A percentile compares a stretch with the other conserved stretches of the same genome.
phyloP scores from a whole-genome alignment of 1,140 invertebrate genomes.

The Conopomorpha cramerella region DNA sequence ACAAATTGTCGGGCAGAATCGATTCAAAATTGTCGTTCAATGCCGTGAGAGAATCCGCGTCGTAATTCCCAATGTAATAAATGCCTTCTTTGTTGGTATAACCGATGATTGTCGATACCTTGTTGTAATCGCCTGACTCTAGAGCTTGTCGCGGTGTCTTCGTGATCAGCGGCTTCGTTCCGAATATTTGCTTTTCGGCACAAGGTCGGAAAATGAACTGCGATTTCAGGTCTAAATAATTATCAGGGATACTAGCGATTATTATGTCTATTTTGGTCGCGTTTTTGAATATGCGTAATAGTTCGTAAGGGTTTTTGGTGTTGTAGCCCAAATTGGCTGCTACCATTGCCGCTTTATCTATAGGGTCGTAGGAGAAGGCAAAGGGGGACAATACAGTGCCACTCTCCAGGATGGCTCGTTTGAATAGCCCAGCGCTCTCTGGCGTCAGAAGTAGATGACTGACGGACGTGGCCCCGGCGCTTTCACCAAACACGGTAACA shows the following conservation, averaged over 20 bases:
- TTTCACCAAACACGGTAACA: conserved; percentile 53
- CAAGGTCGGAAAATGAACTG: conserved; percentile 18
- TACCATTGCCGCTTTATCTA: conserved; percentile 12
- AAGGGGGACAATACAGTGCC: conserved; percentile 52
- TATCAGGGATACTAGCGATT: conserved; percentile 8
- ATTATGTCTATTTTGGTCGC: conserved; percentile 12
- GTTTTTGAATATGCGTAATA: conserved; percentile 15
- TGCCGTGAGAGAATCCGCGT: conserved; percentile 6
- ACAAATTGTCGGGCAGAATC: conserved; percentile 13
- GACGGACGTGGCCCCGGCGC: conserved; percentile 38
- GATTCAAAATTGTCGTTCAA: conserved; percentile 9
- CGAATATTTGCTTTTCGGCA: conserved; percentile 8
- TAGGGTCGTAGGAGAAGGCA: conserved; percentile 25
- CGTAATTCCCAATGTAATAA: conserved; percentile 10
- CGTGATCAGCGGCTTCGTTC: conserved; percentile 9
- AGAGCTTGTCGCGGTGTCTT: conserved; percentile 10
- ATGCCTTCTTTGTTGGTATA: conserved; percentile 21
- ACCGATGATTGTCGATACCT: conserved; percentile 13
- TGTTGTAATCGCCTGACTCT: conserved; percentile 6
- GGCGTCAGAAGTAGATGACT: conserved; percentile 16
- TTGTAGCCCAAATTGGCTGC: conserved; percentile 14
- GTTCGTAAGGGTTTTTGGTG: conserved; percentile 12
- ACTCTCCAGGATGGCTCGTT: conserved; percentile 62
- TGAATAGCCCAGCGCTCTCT: conserved; percentile 58
- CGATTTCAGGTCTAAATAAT: conserved; percentile 7